Evolutionary conservation across 2,113 vertebrate genomes (phyloP), one percentile per base, ranked within the genome.

Genomic region (Ceyx cyanopectus): DNA sequence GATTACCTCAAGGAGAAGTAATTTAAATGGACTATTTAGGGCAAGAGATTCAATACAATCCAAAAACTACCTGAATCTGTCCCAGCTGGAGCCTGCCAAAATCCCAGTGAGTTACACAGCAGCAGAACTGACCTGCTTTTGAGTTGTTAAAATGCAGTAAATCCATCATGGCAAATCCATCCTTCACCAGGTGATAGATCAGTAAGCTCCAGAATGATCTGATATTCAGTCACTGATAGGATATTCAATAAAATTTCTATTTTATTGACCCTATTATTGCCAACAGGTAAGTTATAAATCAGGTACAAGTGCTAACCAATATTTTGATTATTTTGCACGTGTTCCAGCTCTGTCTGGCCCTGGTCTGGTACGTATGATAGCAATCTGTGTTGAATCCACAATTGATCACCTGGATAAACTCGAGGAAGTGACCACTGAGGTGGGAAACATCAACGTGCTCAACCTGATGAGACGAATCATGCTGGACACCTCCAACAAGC

Each of bases 401-500:
- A 78, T 72, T 24, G 96, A 91, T n/a, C 98, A 99, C 68, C 96
- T 99, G 96, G 97, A 98, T 70, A 81, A 50, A 8, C 30, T 98
- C 7, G 87, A 94, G 37, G 97, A 98, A 18, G 94, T 98, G 51
- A 98, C 97, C 2, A 96, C 93, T 2, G 76, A 90, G 3, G 7
- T 89, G 7, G 97, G 97, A 51, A 97, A 96, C 2, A 94, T 99
- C 61, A 97, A 99, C 2, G 96, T 97, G 40, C 86, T 99, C 56
- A 98, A 97, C 41, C 97, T 99, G 17, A 98, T 99, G 97, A 98
- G 99, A 27, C 78, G 98, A 85, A 98, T 98, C 24, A 99, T 99
- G 96, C 97, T 99, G 8, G 98, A 99, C 96, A 98, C 99, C 17
- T 99, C 99, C 56, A 99, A 99, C 95, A 94, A 95, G 27, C 98